Evolutionary conservation across 2,888 invertebrate species (phyloP).

Genomic region (Osmoderma eremita): DNA sequence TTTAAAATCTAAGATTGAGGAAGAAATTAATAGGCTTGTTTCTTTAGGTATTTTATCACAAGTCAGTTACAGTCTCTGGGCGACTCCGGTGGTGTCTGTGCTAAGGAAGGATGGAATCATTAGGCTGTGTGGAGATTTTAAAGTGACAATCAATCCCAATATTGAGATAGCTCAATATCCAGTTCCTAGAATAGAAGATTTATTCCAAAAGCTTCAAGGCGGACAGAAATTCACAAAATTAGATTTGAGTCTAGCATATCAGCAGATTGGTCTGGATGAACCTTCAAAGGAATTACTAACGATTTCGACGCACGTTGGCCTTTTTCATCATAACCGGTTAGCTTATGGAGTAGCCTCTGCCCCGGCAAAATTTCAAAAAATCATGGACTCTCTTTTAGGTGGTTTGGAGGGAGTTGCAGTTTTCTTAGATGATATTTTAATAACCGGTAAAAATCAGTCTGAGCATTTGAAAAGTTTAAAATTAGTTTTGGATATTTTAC

Average conservation of each 20-base stretch:
- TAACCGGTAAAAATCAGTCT: conserved; percentile 47
- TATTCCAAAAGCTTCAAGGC: conserved; percentile 43
- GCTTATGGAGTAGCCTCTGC: too few species aligned
- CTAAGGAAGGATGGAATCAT: conserved; percentile 50
- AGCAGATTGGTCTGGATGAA: conserved; percentile 53
- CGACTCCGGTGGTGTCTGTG: conserved; percentile 55
- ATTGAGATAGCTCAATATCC: conserved; percentile 48
- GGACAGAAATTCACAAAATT: conserved; percentile 45
- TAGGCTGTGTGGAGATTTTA: conserved; percentile 50
- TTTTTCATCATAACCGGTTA: too few species aligned
- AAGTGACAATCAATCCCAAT: conserved; percentile 47
- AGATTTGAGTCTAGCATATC: conserved; percentile 54
- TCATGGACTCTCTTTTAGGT: conserved; percentile 51
- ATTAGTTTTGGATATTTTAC: conserved; percentile 45
- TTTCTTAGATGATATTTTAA: conserved; percentile 47
- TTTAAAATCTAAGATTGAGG: conserved; percentile 37
- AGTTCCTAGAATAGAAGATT: conserved; percentile 46
- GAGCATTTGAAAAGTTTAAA: conserved; percentile 48
- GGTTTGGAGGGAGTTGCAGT: conserved; percentile 51
- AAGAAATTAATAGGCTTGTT: conserved; percentile 42
- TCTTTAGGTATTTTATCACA: conserved; percentile 46
- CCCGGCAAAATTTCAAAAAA: conserved; percentile 52
- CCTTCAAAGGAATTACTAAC: conserved; percentile 54
- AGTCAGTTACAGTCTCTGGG: conserved; percentile 47
- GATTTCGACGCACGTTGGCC: conserved; percentile 46